Percentiles rank a stretch among this genome's conserved stretches.
Conservation (phyloP, 2,888 invertebrate species). For the Pristionchus entomophagus region DNA sequence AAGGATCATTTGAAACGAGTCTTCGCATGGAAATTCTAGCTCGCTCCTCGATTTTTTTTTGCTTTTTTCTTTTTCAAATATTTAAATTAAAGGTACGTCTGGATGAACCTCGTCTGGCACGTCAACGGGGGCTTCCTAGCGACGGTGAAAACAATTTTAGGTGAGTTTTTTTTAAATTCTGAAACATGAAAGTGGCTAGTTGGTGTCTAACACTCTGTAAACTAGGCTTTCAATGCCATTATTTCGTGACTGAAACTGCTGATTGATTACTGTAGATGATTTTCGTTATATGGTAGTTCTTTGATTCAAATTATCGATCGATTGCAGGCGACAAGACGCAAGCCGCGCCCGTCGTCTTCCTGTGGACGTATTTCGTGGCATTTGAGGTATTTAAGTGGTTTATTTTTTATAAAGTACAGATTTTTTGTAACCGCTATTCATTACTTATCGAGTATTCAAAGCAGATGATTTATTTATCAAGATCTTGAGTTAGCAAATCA, state of each 20-base stretch:
- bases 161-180: constrained; percentile 34
- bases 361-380: constrained; percentile 61
- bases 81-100: constrained; percentile 54
- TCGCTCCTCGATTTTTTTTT: neutral
- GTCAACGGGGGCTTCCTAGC: constrained; percentile 60
- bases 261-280: neutral
- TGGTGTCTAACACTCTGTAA: too few relatives aligned
- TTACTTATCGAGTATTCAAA: neutral
- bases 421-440: neutral
- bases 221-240: neutral
- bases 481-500: neutral
- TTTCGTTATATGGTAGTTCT: neutral
- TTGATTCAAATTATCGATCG: constrained; percentile 29
- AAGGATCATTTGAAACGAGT: too few relatives aligned
- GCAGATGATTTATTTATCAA: neutral
- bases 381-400: constrained; percentile 59
- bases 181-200: too few relatives aligned
- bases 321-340: constrained; percentile 61
- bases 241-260: too few relatives aligned
- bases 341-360: constrained; percentile 57
- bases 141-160: constrained; percentile 9
- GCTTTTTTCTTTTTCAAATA: neutral
- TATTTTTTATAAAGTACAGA: neutral
- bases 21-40: neutral
- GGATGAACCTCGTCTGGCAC: constrained; percentile 59